Conservation (phyloP, 2,797 vertebrate species). For the Myiotriccus ornatus region DNA sequence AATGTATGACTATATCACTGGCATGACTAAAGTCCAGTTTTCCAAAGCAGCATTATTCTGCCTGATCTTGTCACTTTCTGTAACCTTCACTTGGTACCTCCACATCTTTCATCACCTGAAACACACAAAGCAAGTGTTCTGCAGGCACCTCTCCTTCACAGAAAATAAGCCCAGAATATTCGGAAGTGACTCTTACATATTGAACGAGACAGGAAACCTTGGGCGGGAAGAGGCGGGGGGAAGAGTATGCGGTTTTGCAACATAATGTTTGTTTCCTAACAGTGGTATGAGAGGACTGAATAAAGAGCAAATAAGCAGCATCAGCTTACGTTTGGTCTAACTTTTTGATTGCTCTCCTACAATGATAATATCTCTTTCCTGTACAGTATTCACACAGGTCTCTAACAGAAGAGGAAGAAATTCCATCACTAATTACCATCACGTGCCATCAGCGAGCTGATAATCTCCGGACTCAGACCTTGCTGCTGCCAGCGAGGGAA, state of each 20-base stretch:
- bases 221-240: not conserved
- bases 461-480: not conserved
- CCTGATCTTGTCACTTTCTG: not conserved
- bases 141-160: not conserved
- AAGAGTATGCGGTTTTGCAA: not conserved
- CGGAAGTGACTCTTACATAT: not conserved
- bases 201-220: not conserved
- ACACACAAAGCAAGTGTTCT: not conserved
- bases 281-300: not conserved
- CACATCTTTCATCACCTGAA: not conserved
- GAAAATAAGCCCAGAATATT: not conserved
- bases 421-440: not conserved
- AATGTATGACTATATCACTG: not conserved
- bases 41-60: not conserved
- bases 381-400: not conserved
- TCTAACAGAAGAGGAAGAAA: not conserved
- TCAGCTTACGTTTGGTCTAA: not conserved
- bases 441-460: accelerated
- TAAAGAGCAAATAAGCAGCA: not conserved
- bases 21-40: not conserved
- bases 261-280: not conserved
- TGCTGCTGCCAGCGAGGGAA: not conserved
- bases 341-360: not conserved
- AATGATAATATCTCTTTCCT: not conserved
- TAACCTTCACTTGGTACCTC: not conserved